A percentile compares a stretch with the other conserved stretches of the same genome.
These are phyloP conservation scores for Prolemur simus DNA, from an alignment of 2,113 vertebrate species.

Conservation along the genomic window DNA sequence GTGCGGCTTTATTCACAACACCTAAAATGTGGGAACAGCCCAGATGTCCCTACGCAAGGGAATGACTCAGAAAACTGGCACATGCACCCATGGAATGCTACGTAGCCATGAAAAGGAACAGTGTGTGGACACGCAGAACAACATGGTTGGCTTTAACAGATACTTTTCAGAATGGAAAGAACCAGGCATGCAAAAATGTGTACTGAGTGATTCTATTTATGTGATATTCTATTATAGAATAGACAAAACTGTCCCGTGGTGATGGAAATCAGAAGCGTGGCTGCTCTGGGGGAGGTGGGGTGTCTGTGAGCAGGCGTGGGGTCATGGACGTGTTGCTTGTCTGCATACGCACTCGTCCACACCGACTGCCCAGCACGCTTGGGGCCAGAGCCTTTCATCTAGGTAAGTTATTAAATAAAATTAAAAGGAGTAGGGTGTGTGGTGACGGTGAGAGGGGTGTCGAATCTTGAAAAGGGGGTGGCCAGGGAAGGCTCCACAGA, in stretches of 20 bases:
- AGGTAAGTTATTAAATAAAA: background rate
- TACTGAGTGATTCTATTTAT: background rate
- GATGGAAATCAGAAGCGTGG: background rate
- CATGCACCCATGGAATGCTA: background rate
- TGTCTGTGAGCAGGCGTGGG: background rate
- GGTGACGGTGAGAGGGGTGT: fast-evolving
- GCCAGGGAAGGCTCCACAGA: background rate
- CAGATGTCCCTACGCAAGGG: background rate
- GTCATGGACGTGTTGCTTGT: background rate
- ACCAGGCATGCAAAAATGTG: background rate
- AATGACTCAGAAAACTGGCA: background rate
- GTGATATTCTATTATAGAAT: background rate
- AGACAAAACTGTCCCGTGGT: background rate
- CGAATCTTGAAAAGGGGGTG: background rate
- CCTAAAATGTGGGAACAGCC: background rate
- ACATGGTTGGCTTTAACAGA: background rate
- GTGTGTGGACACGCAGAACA: too few species aligned
- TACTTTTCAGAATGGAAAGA: background rate
- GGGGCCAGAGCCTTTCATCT: background rate
- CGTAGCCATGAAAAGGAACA: background rate
- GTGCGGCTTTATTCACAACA: background rate
- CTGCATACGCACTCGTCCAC: background rate
- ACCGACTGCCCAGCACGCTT: background rate
- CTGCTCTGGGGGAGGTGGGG: background rate
- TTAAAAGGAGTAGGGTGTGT: too few species aligned